These are phyloP conservation scores for Astreopora myriophthalma DNA, from an alignment of 64 coral and sea anemone genomes.

Conservation along the genomic window DNA sequence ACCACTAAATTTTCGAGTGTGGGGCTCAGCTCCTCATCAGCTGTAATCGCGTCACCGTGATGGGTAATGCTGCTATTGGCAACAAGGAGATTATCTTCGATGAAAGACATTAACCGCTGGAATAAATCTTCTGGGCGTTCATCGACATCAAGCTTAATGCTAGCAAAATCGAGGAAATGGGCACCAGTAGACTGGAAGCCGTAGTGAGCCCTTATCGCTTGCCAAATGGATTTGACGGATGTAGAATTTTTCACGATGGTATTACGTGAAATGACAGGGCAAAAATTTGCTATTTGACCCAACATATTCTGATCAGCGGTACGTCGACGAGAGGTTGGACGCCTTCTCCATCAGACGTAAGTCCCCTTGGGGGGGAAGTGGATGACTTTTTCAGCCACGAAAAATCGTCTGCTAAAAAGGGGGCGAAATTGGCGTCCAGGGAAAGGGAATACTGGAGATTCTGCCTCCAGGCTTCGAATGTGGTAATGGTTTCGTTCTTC, in stretches of 20 bases:
- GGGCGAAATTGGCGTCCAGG: neutral
- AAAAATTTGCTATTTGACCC: neutral
- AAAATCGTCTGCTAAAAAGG: neutral
- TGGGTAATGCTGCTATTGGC: neutral
- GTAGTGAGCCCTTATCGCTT: neutral
- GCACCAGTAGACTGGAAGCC: constrained; percentile 1
- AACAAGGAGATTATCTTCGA: neutral
- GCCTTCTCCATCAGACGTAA: neutral
- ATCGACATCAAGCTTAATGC: neutral
- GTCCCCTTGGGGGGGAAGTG: neutral
- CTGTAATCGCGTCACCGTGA: neutral
- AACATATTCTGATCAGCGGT: constrained; percentile 5
- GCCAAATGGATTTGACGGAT: neutral
- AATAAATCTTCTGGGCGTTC: constrained; percentile 12
- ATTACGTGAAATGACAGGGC: neutral
- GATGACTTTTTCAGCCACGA: neutral
- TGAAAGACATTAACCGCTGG: neutral
- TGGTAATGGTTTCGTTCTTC: neutral
- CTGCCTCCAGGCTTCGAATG: constrained; percentile 22
- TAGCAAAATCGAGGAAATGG: neutral
- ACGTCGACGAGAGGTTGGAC: neutral
- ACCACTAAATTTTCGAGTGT: constrained; percentile 20
- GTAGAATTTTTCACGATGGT: neutral
- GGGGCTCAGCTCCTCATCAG: neutral
- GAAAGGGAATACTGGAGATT: neutral